Conservation (phyloP, 2,888 invertebrate species). For the Acanthosoma haemorrhoidale region DNA sequence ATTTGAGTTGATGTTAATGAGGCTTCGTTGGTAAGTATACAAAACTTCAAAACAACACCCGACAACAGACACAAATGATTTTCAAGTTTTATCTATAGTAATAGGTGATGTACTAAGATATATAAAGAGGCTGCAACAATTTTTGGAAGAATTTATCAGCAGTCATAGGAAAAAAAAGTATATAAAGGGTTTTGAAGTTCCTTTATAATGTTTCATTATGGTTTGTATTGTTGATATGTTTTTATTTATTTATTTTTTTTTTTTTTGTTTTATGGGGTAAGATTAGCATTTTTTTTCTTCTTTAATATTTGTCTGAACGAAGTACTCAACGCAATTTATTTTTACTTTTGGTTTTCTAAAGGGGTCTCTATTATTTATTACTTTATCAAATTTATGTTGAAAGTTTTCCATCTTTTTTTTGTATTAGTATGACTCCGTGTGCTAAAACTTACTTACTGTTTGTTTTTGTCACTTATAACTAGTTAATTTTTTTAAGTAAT, state of each 20-base stretch:
- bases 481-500: no score
- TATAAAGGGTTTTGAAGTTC: not conserved
- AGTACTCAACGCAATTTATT: not conserved
- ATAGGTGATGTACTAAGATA: constrained; percentile 1
- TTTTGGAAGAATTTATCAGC: not conserved
- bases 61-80: constrained; percentile 20
- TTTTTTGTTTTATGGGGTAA: not conserved
- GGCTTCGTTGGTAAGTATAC: constrained; percentile 22
- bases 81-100: constrained; percentile 12
- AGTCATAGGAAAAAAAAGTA: not conserved
- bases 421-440: not conserved
- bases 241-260: not conserved
- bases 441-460: not conserved
- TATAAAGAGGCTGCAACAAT: constrained; percentile 2
- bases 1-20: constrained; percentile 21
- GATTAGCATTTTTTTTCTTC: not conserved
- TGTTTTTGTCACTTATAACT: not conserved
- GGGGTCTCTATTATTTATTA: not conserved
- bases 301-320: not conserved
- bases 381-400: not conserved
- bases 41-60: constrained; percentile 25
- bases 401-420: not conserved
- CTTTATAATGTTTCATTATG: not conserved
- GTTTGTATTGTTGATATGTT: constrained; percentile 4
- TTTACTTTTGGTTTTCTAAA: not conserved